Percentiles rank a stretch among this genome's conserved stretches.
These are phyloP conservation scores for Drosophila glabriapex DNA, from an alignment of 2,888 invertebrate genomes.

Conservation along the genomic window DNA sequence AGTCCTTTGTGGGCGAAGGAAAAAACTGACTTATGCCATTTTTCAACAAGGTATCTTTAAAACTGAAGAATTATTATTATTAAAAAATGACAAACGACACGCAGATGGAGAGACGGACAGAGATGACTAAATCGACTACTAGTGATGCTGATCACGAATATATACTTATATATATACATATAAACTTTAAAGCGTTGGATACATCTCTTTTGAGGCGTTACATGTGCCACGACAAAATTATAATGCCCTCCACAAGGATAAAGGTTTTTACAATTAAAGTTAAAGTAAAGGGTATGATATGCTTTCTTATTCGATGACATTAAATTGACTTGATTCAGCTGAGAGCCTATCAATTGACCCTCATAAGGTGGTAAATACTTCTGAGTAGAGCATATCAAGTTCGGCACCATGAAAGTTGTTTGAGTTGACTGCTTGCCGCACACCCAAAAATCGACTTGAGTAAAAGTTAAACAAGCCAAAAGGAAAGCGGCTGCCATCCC, in stretches of 20 bases:
- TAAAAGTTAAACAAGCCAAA: conserved; percentile 74
- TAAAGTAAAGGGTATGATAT: neutral
- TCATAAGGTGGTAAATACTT: neutral
- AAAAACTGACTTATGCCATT: neutral
- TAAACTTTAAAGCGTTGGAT: neutral
- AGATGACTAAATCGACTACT: neutral
- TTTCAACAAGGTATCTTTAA: neutral
- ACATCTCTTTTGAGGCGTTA: neutral
- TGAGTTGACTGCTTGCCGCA: conserved; percentile 5
- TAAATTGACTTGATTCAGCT: neutral
- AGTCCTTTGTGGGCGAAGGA: neutral
- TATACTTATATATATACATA: neutral
- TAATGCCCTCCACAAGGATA: neutral
- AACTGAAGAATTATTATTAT: neutral
- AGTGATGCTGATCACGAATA: neutral
- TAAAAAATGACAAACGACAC: neutral
- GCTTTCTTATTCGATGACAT: neutral
- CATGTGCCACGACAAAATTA: too few relatives aligned
- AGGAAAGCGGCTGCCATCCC: conserved; percentile 41
- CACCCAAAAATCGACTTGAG: conserved; percentile 62
- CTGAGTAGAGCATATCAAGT: conserved; percentile 21
- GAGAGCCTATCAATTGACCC: neutral
- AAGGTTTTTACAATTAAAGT: neutral
- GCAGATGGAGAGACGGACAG: neutral
- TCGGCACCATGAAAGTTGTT: conserved; percentile 7